Percentiles rank a stretch among this genome's conserved stretches.
phyloP scores from a whole-genome alignment of 2,113 vertebrate species.

The Lepisosteus osseus region DNA sequence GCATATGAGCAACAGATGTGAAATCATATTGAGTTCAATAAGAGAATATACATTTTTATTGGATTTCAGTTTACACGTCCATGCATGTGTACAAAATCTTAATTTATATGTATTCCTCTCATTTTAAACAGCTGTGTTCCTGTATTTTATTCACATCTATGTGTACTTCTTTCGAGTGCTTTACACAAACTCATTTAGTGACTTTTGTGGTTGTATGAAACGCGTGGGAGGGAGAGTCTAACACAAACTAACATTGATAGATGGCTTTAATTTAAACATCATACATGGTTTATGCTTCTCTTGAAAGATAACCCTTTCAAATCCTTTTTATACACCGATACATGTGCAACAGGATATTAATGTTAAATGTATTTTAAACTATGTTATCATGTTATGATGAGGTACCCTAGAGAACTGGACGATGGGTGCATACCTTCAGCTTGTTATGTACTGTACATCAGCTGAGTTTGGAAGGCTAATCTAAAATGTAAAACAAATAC shows the following conservation, averaged over 20 bases:
- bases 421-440: too few relatives aligned
- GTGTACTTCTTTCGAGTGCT: constrained; percentile 22
- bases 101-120: constrained; percentile 45
- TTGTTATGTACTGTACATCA: too few relatives aligned
- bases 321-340: constrained; percentile 12
- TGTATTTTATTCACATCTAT: constrained; percentile 21
- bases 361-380: constrained; percentile 13
- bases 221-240: constrained; percentile 30
- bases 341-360: constrained; percentile 14
- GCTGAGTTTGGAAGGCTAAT: too few relatives aligned
- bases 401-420: too few relatives aligned
- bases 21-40: constrained; percentile 21
- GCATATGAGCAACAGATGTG: constrained; percentile 38
- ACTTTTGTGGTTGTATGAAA: constrained; percentile 15
- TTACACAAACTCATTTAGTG: constrained; percentile 17
- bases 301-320: constrained; percentile 13
- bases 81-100: constrained; percentile 33
- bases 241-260: constrained; percentile 45
- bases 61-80: constrained; percentile 25
- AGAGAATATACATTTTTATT: constrained; percentile 23
- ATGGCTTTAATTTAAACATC: constrained; percentile 58
- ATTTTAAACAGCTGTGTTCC: constrained; percentile 30
- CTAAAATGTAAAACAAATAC: too few relatives aligned
- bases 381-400: background rate
- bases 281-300: constrained; percentile 32